A percentile compares a stretch with the other conserved stretches of the same genome.
Evolutionary conservation across 1,140 invertebrate genomes (phyloP).

Genomic region (Panulirus ornatus): DNA sequence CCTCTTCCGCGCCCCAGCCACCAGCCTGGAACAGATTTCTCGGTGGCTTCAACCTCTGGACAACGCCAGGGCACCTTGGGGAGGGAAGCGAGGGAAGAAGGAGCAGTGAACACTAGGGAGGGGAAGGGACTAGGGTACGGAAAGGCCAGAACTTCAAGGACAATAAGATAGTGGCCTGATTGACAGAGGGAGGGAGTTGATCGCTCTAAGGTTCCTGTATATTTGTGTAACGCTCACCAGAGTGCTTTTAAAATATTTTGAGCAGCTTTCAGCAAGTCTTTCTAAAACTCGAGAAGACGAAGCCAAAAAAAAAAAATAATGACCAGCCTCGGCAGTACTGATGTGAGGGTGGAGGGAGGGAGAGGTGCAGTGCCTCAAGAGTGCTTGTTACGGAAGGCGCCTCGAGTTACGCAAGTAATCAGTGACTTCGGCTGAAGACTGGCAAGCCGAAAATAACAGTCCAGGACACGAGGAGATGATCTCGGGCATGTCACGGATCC

Average conservation of each 20-base stretch:
- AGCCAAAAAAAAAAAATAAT: not conserved
- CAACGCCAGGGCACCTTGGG: slow-evolving; percentile 28
- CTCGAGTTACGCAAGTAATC: too few species aligned
- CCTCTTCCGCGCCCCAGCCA: slow-evolving; percentile 61
- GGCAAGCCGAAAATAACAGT: too few species aligned
- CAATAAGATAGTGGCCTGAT: not conserved
- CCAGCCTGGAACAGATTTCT: slow-evolving; percentile 66
- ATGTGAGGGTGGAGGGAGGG: not conserved
- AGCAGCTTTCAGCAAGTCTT: not conserved
- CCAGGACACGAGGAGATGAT: too few species aligned
- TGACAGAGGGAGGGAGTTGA: not conserved
- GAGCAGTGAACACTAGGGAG: not conserved
- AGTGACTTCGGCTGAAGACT: too few species aligned
- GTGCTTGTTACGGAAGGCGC: too few species aligned
- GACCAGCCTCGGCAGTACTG: not conserved
- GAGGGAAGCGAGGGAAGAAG: not conserved
- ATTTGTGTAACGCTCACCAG: not conserved
- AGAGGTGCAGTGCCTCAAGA: not conserved
- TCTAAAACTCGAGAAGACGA: not conserved
- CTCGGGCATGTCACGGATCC: too few species aligned
- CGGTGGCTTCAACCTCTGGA: slow-evolving; percentile 56
- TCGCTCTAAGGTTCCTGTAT: not conserved
- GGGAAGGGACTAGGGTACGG: not conserved
- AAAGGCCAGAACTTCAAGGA: not conserved
- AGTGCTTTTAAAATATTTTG: not conserved